Base-by-base conservation (phyloP, 1,140 invertebrate genomes). In the Diabrotica virgifera region DNA sequence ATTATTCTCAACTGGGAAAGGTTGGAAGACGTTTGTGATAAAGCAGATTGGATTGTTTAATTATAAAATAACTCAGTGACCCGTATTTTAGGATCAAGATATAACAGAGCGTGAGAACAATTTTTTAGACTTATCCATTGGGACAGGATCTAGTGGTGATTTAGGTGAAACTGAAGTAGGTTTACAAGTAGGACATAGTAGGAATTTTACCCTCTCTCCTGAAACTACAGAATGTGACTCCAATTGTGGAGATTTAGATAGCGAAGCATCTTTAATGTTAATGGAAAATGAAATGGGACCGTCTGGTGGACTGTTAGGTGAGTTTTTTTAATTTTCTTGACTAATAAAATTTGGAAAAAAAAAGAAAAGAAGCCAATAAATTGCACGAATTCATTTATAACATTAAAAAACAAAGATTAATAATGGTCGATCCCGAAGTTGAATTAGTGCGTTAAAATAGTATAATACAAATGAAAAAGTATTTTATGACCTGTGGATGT, bases 191-290 rank as follows among this genome's bases (percentile, higher is more conserved):
- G 86, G 86, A 0, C 86, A 87, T 63, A 87, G 85, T 69, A 82
- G 89, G 35, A 90, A 91, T 79, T 96, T 96, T 75, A 95, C 93
- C 0, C 82, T 96, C 6, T 97, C 94, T 35, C 94, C 95, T 2
- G 95, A 97, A 81, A 94, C 93, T 54, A 97, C 94, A n/a, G 95
- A 97, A 74, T 96, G 93, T 79, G 94, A 95, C 77, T 94, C 91
- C 70, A 92, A 93, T 74, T 89, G 87, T 73, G 87, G 88, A 10
- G 93, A 95, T 75, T 82, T 94, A 56, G 92, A 94, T 72, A 94
- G 91, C 75, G 87, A 90, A 72, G 85, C 90, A 56, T 90, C 89
- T 14, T 82, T 90, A 64, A 87, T 88, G 81, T 80, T 88, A 75
- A 87, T 89, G 85, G 87, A 89, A 69, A 88, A 86, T 72, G 87